Percentiles rank a stretch among this genome's conserved stretches.
Evolutionary conservation across 2,113 vertebrate genomes (phyloP).

Genomic region (Cacatua alba): DNA sequence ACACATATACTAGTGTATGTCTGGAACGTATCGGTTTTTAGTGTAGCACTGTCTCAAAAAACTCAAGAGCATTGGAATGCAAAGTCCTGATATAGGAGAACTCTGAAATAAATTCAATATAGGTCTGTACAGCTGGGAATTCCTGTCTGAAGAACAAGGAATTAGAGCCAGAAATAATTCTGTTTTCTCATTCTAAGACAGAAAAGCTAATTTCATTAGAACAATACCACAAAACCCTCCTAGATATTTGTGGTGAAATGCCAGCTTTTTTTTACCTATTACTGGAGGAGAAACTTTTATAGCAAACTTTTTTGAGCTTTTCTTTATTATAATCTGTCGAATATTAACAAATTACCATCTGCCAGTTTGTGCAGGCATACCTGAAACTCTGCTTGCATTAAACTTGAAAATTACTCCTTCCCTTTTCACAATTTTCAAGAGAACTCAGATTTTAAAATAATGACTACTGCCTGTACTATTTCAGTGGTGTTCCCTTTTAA

Average conservation of each 20-base stretch:
- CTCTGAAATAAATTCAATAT: background rate
- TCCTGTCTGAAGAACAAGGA: background rate
- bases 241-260: background rate
- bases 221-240: background rate
- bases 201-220: background rate
- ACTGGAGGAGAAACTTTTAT: background rate
- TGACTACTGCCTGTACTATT: background rate
- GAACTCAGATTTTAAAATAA: background rate
- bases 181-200: background rate
- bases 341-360: constrained; percentile 52
- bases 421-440: background rate
- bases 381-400: constrained; percentile 16
- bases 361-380: background rate
- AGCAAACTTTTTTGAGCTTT: constrained; percentile 7
- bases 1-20: background rate
- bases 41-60: background rate
- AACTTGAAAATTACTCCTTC: constrained; percentile 25
- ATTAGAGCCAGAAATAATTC: background rate
- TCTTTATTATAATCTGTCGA: constrained; percentile 12
- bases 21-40: background rate
- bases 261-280: background rate
- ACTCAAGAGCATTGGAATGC: background rate
- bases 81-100: background rate
- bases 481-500: constrained; percentile 16
- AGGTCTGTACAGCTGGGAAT: background rate